Conservation (phyloP, 2,113 vertebrate genomes). For the Archilochus colubris region DNA sequence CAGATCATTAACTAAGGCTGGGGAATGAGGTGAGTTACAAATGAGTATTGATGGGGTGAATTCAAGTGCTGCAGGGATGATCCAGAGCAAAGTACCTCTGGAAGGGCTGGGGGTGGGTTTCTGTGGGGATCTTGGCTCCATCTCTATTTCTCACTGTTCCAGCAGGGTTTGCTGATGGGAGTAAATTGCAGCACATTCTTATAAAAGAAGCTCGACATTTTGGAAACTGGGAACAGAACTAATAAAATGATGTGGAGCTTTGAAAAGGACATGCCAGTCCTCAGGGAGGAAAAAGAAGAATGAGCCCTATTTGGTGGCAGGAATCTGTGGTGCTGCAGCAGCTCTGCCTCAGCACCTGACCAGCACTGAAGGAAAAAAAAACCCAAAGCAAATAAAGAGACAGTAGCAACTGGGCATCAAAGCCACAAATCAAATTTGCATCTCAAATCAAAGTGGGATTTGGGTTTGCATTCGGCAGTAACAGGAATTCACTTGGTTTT, state of each 20-base stretch:
- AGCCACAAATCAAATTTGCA: neutral
- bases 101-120: neutral
- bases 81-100: neutral
- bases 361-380: neutral
- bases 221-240: conserved; percentile 34
- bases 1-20: neutral
- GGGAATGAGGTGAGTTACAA: neutral
- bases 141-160: neutral
- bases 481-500: neutral
- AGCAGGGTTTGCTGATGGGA: conserved; percentile 26
- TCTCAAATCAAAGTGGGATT: neutral
- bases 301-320: neutral
- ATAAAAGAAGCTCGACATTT: neutral
- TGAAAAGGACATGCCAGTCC: neutral
- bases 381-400: neutral
- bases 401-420: neutral
- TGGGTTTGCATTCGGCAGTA: neutral
- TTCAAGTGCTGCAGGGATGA: neutral
- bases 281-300: neutral
- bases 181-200: conserved; percentile 22
- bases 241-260: conserved; percentile 44
- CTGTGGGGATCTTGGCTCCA: neutral
- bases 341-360: neutral
- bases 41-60: neutral
- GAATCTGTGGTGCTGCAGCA: neutral